Base-by-base conservation (phyloP, 2,888 invertebrate species). In the Gandaritis pyraliata region DNA sequence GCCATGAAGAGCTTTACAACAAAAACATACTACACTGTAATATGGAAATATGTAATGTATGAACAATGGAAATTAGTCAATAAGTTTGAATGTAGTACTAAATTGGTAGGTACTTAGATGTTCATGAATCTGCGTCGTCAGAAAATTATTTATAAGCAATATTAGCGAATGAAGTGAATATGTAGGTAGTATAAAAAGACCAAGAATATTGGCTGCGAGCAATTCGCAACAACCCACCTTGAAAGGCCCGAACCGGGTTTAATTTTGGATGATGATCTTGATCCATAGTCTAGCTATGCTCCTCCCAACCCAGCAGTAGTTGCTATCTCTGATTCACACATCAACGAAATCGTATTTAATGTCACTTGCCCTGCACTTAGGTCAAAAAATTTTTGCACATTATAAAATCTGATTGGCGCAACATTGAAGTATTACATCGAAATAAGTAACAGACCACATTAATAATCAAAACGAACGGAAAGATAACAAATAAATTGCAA, bases 161-260 rank as follows among this genome's bases (percentile, higher is more conserved):
- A 18, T 10, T 45, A 11, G 43, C 16, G 11, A 45, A 7, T 33
- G 33, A 33, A 10, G 33, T 33, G 33, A 8, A n/a, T n/a, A n/a
- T n/a, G 33, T 33, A 30, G 30, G 6, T 30, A 33, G 10, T 33
- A 8, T 1, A 33, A 23, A 23, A 33, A 7, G 33, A n/a, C 8
- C 33, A 33, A 7, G 33, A 2, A 2, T 2, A 23, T 33, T 7
- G 8, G 33, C 10, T 10, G 33, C 5, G 33, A 30, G 13, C 23
- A 23, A 8, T 13, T 6, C 13, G 1, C 8, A 7, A 16, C 29
- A 11, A 38, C 39, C n/a, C 30, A 93, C 93, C 89, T 86, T 88
- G 88, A 72, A 86, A 90, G 63, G 87, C 88, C 75, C 90, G 83
- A 49, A 91, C 82, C 41, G 93, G 92, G 72, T 80, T 90, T 39